A percentile compares a stretch with the other conserved stretches of the same genome.
Conservation (phyloP, 2,113 vertebrate species). For the Ascaphus truei region DNA sequence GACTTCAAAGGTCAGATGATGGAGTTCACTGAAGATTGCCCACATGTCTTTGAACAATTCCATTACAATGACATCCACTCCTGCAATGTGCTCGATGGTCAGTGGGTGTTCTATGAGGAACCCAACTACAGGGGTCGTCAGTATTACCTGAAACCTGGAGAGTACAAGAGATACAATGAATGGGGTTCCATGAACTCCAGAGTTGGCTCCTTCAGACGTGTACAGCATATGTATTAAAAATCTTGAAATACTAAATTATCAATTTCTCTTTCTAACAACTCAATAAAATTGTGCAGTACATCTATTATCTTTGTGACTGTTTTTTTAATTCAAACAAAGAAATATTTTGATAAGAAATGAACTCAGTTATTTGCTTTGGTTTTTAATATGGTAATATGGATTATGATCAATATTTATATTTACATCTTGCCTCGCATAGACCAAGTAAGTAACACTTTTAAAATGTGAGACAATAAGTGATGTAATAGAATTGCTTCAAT, state of each 20-base stretch:
- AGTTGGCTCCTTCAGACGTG: background rate
- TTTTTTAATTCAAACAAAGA: too few relatives aligned
- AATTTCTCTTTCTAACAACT: background rate
- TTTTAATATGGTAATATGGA: too few relatives aligned
- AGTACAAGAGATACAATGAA: constrained; percentile 70
- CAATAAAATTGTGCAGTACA: background rate
- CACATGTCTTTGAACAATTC: constrained; percentile 67
- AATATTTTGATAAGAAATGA: too few relatives aligned
- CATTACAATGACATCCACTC: constrained; percentile 68
- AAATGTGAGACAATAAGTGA: too few relatives aligned
- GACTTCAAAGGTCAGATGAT: constrained; percentile 70
- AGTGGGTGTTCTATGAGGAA: constrained; percentile 76
- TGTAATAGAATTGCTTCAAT: too few relatives aligned
- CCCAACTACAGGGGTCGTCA: constrained; percentile 64
- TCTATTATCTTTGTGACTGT: too few relatives aligned
- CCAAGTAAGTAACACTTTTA: too few relatives aligned
- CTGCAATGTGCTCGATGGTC: constrained; percentile 67
- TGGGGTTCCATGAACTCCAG: constrained; percentile 64
- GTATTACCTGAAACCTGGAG: constrained; percentile 67
- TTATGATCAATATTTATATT: too few relatives aligned
- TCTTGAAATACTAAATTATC: background rate
- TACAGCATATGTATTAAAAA: background rate
- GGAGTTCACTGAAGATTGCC: constrained; percentile 69
- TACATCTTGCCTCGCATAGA: too few relatives aligned
- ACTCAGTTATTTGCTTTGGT: too few relatives aligned